Base-by-base conservation (phyloP, 35 echinoderm and acorn worm genomes). In the Ophiothrix spiculata region DNA sequence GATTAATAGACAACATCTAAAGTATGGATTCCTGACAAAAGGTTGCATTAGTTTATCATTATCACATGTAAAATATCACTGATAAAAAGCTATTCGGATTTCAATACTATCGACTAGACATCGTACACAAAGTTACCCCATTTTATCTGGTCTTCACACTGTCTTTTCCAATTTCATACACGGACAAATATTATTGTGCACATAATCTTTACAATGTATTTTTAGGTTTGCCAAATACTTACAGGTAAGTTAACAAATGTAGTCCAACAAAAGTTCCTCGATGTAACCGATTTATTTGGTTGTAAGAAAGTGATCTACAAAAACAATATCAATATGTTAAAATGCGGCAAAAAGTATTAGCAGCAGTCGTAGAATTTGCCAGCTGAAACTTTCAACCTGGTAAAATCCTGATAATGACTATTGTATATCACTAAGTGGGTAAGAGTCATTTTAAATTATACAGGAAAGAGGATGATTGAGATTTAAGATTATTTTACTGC, bases 261-360 rank as follows among this genome's bases (percentile, higher is more conserved):
- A 84, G 31, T 11, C 81, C 81, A 23, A 60, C 16, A 36, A 84
- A 84, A 2, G 81, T 64, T 1, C n/a, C 23, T 8, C 16, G 21
- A 21, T 14, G 14, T 36, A 84, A 37, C 14, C 69, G 46, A 2
- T 32, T 60, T 14, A 84, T 84, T 37, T 63, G 54, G 69, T 84
- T 84, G 56, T 35, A 36, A n/a, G 81, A 31, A 0, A 84, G 81
- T 25, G 81, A 84, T 35, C 81, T 84, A 34, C 14, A 0, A 25
- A 12, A 12, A 25, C 16, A 49, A n/a, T n/a, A n/a, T n/a, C n/a
- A n/a, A n/a, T n/a, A n/a, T n/a, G n/a, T n/a, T n/a, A n/a, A n/a
- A n/a, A n/a, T n/a, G n/a, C n/a, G n/a, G n/a, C n/a, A n/a, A n/a
- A n/a, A n/a, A n/a, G n/a, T n/a, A n/a, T n/a, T n/a, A n/a, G n/a